A percentile compares a stretch with the other conserved stretches of the same genome.
Conservation (phyloP, 2,113 vertebrate species). For the Zosterops borbonicus region DNA sequence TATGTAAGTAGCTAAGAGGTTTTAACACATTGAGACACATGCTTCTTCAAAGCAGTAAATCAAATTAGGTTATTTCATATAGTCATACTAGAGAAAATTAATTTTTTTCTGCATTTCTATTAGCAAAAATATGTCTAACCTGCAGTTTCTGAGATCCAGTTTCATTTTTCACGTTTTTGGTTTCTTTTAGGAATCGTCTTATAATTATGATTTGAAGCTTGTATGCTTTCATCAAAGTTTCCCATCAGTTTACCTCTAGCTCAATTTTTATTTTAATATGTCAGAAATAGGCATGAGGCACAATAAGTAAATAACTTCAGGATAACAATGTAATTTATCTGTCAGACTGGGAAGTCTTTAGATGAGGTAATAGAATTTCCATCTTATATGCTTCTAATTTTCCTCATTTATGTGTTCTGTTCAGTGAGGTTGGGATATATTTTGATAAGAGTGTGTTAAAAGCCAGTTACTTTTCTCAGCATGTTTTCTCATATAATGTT, state of each 20-base stretch:
- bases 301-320: not conserved
- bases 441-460: not conserved
- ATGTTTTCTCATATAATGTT: not conserved
- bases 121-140: not conserved
- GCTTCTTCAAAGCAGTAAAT: not conserved
- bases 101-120: not conserved
- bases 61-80: not conserved
- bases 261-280: conserved; percentile 30
- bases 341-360: not conserved
- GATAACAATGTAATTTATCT: not conserved
- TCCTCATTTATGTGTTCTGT: not conserved
- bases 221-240: not conserved
- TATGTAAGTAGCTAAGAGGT: not conserved
- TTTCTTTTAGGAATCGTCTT: not conserved
- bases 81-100: not conserved
- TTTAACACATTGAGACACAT: not conserved
- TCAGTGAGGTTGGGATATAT: not conserved
- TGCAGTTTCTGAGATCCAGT: not conserved
- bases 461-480: not conserved
- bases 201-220: not conserved
- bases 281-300: not conserved
- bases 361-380: not conserved
- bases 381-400: conserved; percentile 2
- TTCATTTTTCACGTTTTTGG: not conserved
- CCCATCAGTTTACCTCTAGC: not conserved